phyloP scores from a whole-genome alignment of 2,113 vertebrate species.

The Pachycephala philippinensis region DNA sequence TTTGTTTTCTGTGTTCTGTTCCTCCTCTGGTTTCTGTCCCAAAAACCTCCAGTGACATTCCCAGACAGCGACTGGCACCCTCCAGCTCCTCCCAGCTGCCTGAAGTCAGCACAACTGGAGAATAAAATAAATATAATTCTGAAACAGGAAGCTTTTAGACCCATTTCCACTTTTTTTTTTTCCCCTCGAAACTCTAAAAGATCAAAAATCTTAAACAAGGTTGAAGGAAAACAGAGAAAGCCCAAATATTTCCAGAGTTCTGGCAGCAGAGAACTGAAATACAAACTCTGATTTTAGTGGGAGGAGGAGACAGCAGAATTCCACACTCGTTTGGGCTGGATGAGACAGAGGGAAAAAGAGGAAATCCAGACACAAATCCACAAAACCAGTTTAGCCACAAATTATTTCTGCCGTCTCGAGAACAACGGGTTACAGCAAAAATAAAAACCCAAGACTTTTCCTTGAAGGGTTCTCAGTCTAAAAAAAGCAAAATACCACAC shows the following conservation, averaged over 20 bases:
- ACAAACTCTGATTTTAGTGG: neutral
- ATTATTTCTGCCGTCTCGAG: neutral
- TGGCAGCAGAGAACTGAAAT: neutral
- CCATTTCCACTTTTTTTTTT: neutral
- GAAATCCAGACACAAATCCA: neutral
- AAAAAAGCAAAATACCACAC: neutral
- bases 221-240: neutral
- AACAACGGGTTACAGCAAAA: accelerated
- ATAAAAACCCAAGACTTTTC: neutral
- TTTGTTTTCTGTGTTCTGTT: neutral
- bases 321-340: neutral
- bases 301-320: neutral
- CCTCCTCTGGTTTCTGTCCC: neutral
- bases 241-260: neutral
- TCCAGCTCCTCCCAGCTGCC: neutral
- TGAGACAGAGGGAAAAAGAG: neutral
- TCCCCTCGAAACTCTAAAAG: neutral
- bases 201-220: neutral
- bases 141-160: neutral
- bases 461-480: neutral
- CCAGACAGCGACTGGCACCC: too few relatives aligned
- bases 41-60: neutral
- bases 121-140: neutral
- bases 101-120: neutral
- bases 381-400: neutral